Base-by-base conservation (phyloP, 1,140 invertebrate genomes). In the Papilio machaon region DNA sequence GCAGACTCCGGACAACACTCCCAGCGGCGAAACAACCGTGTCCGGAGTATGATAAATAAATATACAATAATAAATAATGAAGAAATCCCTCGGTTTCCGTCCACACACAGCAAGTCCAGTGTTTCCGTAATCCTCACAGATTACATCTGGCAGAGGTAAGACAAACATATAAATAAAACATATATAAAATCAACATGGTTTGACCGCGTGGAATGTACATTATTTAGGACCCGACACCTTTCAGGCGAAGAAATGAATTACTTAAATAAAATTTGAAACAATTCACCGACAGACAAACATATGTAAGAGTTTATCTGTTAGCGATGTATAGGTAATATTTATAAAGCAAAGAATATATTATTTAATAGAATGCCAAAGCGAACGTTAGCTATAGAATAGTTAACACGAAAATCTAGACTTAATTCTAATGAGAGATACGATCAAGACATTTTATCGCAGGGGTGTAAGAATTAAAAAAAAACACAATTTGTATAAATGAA, bases 161-260 rank as follows among this genome's bases (percentile, higher is more conserved):
- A 73, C 85, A 86, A 90, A 90, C 84, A 76, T 54, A 76, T 49
- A 76, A 49, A 85, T 77, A 82, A 78, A 67, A 87, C 81, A 87
- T 86, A 84, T 83, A 85, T 83, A 89, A 91, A 93, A 90, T 89
- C 91, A 93, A 93, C 89, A 89, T 92, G 92, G 92, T 94, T 89
- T 85, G 64, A 94, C 92, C 92, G 88, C 84, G 89, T 94, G 93
- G 93, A 94, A 94, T 94, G 93, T 94, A 52, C 49, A 90, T 90
- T 89, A 84, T 82, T 85, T 87, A 91, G 87, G 90, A 94, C 91
- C 92, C 90, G 92, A 94, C 93, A 93, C 93, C 93, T 94, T 92
- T 92, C 90, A 94, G 93, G 93, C 89, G 93, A 88, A 87, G 81
- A 83, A 89, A 91, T 87, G 89, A 87, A 89, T 89, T 86, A 86